Base-by-base conservation (phyloP, 2,888 invertebrate species). In the Cremastinae sp. region DNA sequence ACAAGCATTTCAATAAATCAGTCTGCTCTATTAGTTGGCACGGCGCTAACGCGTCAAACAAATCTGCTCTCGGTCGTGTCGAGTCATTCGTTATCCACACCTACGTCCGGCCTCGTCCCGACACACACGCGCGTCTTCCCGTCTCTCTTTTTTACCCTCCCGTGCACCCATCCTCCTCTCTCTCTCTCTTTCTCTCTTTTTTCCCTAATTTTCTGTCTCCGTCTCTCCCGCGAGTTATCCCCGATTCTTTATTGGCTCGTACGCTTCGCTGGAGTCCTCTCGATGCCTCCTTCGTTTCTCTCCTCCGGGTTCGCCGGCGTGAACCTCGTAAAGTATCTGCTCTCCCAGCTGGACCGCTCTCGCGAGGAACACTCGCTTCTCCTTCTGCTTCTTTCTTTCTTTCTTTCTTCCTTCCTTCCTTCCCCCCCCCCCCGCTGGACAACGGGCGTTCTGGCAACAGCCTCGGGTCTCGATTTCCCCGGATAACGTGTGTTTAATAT, bases 1-100 rank as follows among this genome's bases (percentile, higher is more conserved):
- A 64, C 75, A 68, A 69, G 75, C 75, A 59, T 76, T 76, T 72
- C 72, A 79, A 81, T 83, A 83, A 84, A 85, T 86, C 83, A 86
- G 82, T 81, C 81, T 84, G 82, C 82, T 86, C 85, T 85, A 85
- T 85, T 86, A 84, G 86, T 83, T 83, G 86, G 82, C 81, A 81
- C 81, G 81, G 83, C 82, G 82, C 80, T 82, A 81, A 66, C 76
- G 78, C 81, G 84, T 84, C 84, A 85, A 85, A 85, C 85, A 84
- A 85, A 85, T 84, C 84, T 79, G 81, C 81, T 81, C 78, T 79
- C 80, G 68, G 72, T 72, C 74, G 74, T 79, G 73, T 77, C 77
- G 78, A 76, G 73, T 78, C 82, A 80, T 82, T 75, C 79, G 78
- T 84, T 80, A 80, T 80, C 66, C 79, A 82, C 81, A 77, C 83